These are phyloP conservation scores for Celastrina argiolus DNA, from an alignment of 2,888 invertebrate species.

Conservation along the genomic window DNA sequence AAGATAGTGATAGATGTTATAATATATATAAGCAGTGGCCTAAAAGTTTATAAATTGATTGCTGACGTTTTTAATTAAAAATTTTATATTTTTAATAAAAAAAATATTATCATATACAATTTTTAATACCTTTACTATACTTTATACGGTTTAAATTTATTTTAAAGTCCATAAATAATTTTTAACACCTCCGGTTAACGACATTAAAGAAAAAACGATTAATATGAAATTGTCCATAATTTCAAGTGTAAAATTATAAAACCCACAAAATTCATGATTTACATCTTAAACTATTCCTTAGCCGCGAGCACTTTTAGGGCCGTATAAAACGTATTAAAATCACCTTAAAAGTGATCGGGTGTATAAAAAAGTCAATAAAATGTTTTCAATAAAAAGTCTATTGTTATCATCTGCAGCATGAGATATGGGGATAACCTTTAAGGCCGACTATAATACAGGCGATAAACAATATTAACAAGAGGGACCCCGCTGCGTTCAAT, in stretches of 20 bases:
- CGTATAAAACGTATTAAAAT: slow-evolving; percentile 40
- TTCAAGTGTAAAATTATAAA: slow-evolving; percentile 20
- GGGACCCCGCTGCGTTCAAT: slow-evolving; percentile 74
- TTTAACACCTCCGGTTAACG: background rate
- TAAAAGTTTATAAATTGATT: background rate
- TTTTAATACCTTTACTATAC: background rate
- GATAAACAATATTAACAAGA: slow-evolving; percentile 79
- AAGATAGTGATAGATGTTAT: background rate
- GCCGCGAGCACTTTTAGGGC: slow-evolving; percentile 30
- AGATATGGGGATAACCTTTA: slow-evolving; percentile 71
- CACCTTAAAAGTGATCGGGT: slow-evolving; percentile 31
- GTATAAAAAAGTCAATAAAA: slow-evolving; percentile 34
- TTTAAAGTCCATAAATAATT: slow-evolving; percentile 8
- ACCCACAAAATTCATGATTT: slow-evolving; percentile 28
- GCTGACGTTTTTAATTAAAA: too few species aligned
- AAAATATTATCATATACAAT: too few species aligned
- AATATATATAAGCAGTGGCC: background rate
- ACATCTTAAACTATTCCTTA: slow-evolving; percentile 22
- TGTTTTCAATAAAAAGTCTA: slow-evolving; percentile 69
- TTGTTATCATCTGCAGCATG: slow-evolving; percentile 66
- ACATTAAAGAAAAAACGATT: background rate
- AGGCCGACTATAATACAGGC: slow-evolving; percentile 73
- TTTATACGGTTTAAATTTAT: background rate
- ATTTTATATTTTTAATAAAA: too few species aligned
- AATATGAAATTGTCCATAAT: background rate